These are phyloP conservation scores for Platorchestia sp. DNA, from an alignment of 1,140 invertebrate genomes.

Conservation along the genomic window DNA sequence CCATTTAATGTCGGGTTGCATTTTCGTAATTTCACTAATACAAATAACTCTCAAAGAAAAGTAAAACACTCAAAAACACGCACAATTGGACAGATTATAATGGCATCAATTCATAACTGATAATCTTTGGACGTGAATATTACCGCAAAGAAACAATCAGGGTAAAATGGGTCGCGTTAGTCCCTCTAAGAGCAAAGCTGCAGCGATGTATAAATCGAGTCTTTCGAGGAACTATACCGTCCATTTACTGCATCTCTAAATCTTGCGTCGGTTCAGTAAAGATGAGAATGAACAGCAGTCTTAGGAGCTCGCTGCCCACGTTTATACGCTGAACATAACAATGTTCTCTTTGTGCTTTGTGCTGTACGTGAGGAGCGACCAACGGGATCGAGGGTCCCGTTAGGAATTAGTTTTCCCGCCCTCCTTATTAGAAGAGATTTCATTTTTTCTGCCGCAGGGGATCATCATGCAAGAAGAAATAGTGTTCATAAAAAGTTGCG, in stretches of 20 bases:
- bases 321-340: neutral
- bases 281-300: neutral
- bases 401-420: neutral
- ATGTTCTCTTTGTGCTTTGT: neutral
- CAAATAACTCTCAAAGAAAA: no score
- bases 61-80: neutral
- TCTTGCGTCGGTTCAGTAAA: neutral
- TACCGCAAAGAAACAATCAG: neutral
- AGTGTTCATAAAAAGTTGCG: neutral
- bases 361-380: neutral
- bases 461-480: neutral
- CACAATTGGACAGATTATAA: neutral
- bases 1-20: no score
- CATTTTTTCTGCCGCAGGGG: neutral
- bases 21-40: no score
- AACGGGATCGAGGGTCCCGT: neutral
- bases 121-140: neutral
- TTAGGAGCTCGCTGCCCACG: neutral
- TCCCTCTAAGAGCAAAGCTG: neutral
- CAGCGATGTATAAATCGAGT: neutral
- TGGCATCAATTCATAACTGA: no score
- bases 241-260: neutral
- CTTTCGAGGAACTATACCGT: neutral
- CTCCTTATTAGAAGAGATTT: neutral
- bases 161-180: neutral